Percentiles rank a stretch among this genome's conserved stretches.
phyloP scores from a whole-genome alignment of 2,888 invertebrate species.

The Mantis religiosa region DNA sequence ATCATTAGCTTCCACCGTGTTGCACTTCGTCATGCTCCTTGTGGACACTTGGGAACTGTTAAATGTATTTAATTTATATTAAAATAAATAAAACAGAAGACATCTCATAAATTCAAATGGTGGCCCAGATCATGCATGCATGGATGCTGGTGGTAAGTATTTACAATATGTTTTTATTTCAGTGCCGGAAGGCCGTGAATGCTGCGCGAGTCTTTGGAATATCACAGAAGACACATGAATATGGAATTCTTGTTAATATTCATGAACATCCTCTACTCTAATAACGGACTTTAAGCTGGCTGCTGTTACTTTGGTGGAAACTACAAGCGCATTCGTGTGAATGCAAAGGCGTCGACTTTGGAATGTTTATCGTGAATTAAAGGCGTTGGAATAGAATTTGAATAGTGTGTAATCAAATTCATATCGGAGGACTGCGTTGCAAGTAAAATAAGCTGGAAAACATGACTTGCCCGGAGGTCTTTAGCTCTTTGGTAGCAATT shows the following conservation, averaged over 20 bases:
- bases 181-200: background rate
- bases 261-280: background rate
- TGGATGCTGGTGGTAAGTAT: background rate
- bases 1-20: too few species aligned
- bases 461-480: too few species aligned
- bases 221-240: background rate
- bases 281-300: background rate
- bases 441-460: background rate
- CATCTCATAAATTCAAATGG: too few species aligned
- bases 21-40: too few species aligned
- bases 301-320: background rate
- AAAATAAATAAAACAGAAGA: too few species aligned
- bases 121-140: background rate
- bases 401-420: background rate
- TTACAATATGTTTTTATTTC: background rate
- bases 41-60: too few species aligned
- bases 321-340: background rate
- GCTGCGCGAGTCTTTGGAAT: background rate
- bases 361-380: background rate
- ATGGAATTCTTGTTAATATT: background rate
- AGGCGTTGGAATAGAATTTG: background rate
- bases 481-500: too few species aligned
- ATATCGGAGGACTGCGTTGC: background rate
- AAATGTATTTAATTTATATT: too few species aligned
- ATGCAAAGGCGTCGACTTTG: background rate